These are phyloP conservation scores for Diaphora mendica DNA, from an alignment of 2,888 invertebrate species.

Conservation along the genomic window DNA sequence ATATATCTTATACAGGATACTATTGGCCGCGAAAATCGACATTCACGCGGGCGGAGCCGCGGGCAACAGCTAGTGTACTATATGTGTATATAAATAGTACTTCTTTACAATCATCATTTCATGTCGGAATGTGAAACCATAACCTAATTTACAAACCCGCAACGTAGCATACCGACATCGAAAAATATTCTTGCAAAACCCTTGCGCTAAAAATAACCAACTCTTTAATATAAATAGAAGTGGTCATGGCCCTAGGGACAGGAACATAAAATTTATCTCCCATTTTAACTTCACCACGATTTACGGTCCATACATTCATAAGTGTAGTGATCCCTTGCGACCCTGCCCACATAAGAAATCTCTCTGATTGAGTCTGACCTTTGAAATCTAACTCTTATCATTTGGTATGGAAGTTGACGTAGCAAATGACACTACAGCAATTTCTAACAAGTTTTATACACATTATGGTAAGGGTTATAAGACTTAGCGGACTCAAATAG, in stretches of 20 bases:
- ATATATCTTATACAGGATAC: too few species aligned
- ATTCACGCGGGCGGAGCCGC: too few species aligned
- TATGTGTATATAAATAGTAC: too few species aligned
- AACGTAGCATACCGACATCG: neutral
- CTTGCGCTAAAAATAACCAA: slow-evolving; percentile 41
- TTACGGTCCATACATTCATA: slow-evolving; percentile 15
- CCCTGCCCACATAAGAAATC: slow-evolving; percentile 32
- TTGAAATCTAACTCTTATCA: slow-evolving; percentile 21
- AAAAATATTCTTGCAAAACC: slow-evolving; percentile 28
- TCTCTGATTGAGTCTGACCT: slow-evolving; percentile 34
- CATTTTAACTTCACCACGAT: slow-evolving; percentile 19
- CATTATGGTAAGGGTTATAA: neutral
- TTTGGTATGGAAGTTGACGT: neutral
- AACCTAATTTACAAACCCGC: neutral
- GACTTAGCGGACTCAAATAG: neutral
- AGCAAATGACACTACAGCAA: neutral
- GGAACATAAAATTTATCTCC: slow-evolving; percentile 30
- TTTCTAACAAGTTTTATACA: neutral
- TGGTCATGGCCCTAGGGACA: slow-evolving; percentile 21
- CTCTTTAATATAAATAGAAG: slow-evolving; percentile 39
- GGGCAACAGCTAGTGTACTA: too few species aligned
- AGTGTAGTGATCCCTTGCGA: slow-evolving; percentile 26
- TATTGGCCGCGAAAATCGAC: too few species aligned
- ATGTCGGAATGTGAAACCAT: neutral
- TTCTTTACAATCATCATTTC: neutral